A percentile compares a stretch with the other conserved stretches of the same genome.
Evolutionary conservation across 2,113 vertebrate species (phyloP).

Genomic region (Parotia lawesii): DNA sequence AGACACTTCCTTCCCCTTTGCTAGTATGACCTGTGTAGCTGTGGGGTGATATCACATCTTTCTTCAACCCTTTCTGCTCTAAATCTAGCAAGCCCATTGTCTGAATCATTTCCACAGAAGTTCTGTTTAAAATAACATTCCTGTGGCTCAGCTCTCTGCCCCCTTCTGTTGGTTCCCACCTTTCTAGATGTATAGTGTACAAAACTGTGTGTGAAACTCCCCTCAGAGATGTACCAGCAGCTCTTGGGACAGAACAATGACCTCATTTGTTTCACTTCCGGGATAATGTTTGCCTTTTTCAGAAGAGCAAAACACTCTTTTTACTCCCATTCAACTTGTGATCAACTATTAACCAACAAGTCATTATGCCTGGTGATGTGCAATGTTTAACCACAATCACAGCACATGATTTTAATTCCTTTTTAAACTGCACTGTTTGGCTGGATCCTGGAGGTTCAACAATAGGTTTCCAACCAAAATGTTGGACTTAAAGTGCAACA

Average conservation of each 20-base stretch:
- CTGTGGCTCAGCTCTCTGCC: background rate
- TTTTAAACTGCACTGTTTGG: background rate
- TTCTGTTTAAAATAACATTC: background rate
- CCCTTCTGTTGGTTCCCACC: background rate
- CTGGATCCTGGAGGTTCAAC: background rate
- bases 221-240: background rate
- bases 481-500: background rate
- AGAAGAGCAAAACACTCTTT: background rate
- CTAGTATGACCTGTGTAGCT: background rate
- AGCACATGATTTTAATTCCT: background rate
- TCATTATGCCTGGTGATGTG: background rate
- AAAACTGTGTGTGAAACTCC: background rate
- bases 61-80: background rate
- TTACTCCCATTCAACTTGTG: background rate
- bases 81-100: background rate
- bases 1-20: background rate
- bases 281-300: background rate
- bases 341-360: constrained; percentile 27
- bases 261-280: background rate
- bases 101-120: background rate
- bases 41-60: fast-evolving
- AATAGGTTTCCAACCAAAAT: background rate
- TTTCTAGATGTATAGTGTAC: background rate
- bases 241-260: background rate
- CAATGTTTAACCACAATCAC: background rate